Evolutionary conservation across 2,113 vertebrate genomes (phyloP).

Genomic region (Reinhardtius hippoglossoides): DNA sequence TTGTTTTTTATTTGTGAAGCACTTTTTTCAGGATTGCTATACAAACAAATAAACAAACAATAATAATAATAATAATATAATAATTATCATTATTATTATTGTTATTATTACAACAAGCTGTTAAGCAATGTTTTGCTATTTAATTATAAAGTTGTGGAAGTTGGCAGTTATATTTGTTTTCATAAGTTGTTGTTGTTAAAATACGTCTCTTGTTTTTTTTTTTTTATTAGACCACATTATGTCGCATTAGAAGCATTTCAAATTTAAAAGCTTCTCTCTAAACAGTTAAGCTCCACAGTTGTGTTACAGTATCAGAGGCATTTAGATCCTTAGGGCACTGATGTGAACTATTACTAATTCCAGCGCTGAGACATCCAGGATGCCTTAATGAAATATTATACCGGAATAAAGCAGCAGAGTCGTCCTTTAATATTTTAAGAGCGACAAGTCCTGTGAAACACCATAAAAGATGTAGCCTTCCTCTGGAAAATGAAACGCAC

Average conservation of each 20-base stretch:
- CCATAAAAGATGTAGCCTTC: constrained; percentile 64
- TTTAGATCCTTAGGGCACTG: constrained; percentile 33
- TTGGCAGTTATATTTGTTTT: background rate
- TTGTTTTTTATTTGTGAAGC: too few species aligned
- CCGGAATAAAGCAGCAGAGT: constrained; percentile 47
- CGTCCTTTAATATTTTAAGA: constrained; percentile 69
- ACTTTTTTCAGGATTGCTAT: too few species aligned
- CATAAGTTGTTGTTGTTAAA: background rate
- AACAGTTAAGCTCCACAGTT: background rate
- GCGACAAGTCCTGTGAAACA: constrained; percentile 67
- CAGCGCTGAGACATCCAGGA: constrained; percentile 43
- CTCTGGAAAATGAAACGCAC: constrained; percentile 66
- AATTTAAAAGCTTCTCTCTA: background rate
- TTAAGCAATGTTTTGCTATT: too few species aligned
- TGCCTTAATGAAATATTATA: constrained; percentile 66
- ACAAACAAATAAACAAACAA: too few species aligned
- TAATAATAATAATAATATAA: too few species aligned
- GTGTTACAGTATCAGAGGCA: constrained; percentile 15
- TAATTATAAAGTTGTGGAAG: too few species aligned
- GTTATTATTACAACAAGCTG: too few species aligned
- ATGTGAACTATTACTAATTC: constrained; percentile 52
- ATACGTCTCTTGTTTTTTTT: background rate
- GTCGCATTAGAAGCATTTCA: constrained; percentile 1
- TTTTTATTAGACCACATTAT: background rate
- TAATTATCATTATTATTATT: too few species aligned